phyloP scores from a whole-genome alignment of 2,888 invertebrate genomes.

The Callyntrura guangdongensis region DNA sequence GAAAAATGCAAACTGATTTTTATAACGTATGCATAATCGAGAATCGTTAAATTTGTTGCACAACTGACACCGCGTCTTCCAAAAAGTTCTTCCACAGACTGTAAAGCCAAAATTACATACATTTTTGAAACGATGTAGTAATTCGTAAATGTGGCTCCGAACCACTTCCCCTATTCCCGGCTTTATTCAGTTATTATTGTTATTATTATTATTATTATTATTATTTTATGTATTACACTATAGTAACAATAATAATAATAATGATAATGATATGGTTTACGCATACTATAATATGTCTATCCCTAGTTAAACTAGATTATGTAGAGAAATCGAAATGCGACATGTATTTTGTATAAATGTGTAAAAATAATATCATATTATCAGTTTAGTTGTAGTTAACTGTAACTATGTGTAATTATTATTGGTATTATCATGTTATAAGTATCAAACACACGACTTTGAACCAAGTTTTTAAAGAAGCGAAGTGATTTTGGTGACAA shows the following conservation, averaged over 20 bases:
- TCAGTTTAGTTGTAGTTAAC: slow-evolving; percentile 23
- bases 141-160: neutral
- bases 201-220: slow-evolving; percentile 33
- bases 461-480: slow-evolving; percentile 32
- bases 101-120: too few species aligned
- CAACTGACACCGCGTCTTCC: too few species aligned
- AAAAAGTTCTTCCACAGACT: too few species aligned
- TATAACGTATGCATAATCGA: too few species aligned
- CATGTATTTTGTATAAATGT: slow-evolving; percentile 46
- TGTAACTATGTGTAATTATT: slow-evolving; percentile 19
- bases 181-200: slow-evolving; percentile 35
- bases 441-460: slow-evolving; percentile 36
- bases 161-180: neutral
- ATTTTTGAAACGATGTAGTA: neutral
- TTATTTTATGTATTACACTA: slow-evolving; percentile 26
- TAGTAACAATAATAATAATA: slow-evolving; percentile 8
- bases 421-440: slow-evolving; percentile 29
- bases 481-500: slow-evolving; percentile 67
- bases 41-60: too few species aligned
- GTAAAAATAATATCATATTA: slow-evolving; percentile 25
- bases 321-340: slow-evolving; percentile 14
- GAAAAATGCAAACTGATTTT: too few species aligned
- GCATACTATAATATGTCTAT: neutral
- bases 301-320: neutral
- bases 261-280: neutral